Evolutionary conservation across 2,797 vertebrate species (phyloP), one percentile per base, ranked within the genome.

Genomic region (Siniperca scherzeri): DNA sequence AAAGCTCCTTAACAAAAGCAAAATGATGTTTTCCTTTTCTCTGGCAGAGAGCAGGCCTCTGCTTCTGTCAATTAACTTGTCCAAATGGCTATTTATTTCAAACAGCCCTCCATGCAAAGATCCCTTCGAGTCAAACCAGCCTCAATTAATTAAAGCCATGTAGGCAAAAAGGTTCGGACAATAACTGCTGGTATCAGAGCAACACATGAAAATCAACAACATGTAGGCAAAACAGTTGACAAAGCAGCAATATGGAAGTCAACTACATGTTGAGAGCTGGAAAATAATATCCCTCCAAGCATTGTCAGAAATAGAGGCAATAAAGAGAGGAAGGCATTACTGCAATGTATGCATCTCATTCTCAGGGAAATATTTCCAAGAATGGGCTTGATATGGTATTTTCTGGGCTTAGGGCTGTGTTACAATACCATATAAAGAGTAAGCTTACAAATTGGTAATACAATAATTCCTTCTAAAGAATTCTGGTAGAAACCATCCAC

Each of bases 1-100:
- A 86, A 88, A 88, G 71, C 83, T 83, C 33, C 53, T 84, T 83
- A 86, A 91, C 74, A 84, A 91, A 88, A 86, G 74, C 56, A 48
- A 87, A 91, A 89, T 86, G 3, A 84, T 84, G 86, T 84, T 92
- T 92, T 79, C 68, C 70, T 84, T 79, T 83, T 80, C 73, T 65
- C 52, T 68, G 77, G 73, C 80, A 77, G 80, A 86, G 86, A 83
- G 46, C 82, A 79, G 82, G 50, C 69, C 76, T 81, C 79, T 66
- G 74, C 73, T 83, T 84, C 80, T 77, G 72, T 89, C 89, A 88
- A 85, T 92, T 90, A 90, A 91, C 87, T 81, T 65, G 74, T 91
- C 79, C 81, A 87, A 93, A 88, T 80, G 78, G 80, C 84, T 86
- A 85, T 89, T 88, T 69, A 79, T 87, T 87, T 80, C 64, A 84